Evolutionary conservation across 1,140 invertebrate species (phyloP), one percentile per base, ranked within the genome.

Genomic region (Drosophila prosaltans): DNA sequence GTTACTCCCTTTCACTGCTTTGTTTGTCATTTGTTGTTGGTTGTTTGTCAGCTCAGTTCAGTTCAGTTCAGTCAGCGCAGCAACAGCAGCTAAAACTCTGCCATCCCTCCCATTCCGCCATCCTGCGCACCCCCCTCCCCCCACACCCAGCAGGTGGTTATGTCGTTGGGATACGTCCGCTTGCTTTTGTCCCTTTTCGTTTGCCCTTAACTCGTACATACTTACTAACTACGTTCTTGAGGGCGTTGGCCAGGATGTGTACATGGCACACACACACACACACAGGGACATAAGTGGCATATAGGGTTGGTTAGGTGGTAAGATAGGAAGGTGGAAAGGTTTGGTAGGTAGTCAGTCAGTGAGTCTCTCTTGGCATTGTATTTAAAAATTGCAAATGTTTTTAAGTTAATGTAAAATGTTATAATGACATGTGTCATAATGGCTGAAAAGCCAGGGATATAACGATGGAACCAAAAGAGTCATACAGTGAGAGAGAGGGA

Each of bases 361-460:
- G 3, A 62, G 48, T 69, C 64, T 64, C 68, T 58, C 51, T 68
- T 48, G 36, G 58, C 77, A 65, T 80, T 88, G 77, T 78, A 54
- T 36, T 54, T 69, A 79, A 65, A 88, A 83, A 88, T 88, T 83
- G 83, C 80, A 88, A 88, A 88, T 88, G 83, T 89, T 88, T 86
- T 88, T 78, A 83, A 88, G 80, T 88, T 89, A 88, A 88, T 89
- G 83, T 89, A 83, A 77, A 88, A 89, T 80, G 69, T 70, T 72
- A 83, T 88, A 86, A 86, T 83, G 83, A 89, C 83, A 89, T 86
- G 80, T 89, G 83, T 86, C 84, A 72, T 39, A 65, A 63, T 68
- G 63, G 66, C 69, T 73, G 72, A 74, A 66, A 72, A 71, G 40
- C 39, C 30, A 32, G 55, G 62, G 26, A 51, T 62, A 55, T 62